Base-by-base conservation (phyloP, 2,113 vertebrate species). In the Crotalus helleri region DNA sequence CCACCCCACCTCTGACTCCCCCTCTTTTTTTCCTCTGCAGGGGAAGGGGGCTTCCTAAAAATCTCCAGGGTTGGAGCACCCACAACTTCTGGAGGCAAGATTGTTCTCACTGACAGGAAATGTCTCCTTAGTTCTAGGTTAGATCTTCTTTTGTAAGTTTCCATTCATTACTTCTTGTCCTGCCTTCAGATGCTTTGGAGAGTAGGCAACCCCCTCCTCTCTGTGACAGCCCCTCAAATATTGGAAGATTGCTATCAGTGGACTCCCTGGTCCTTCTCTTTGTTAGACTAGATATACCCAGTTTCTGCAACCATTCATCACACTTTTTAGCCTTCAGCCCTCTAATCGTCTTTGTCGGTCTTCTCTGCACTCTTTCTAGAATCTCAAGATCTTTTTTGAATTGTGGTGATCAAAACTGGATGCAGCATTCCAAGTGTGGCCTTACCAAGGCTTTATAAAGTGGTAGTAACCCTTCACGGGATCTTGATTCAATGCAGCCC, bases 21-120 rank as follows among this genome's bases (percentile, higher is more conserved):
- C 11, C 55, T 81, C 19, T 0, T 0, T 0, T 0, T 15, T 11
- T 11, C 39, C 17, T 29, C 53, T 55, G 53, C 54, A 11, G 69
- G 17, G 44, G 53, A 39, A 26, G 33, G 2, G 15, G 13, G 7
- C 3, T 21, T 26, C 23, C 10, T 59, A 26, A 59, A 59, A 59
- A 59, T 9, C 58, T 59, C 58, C 58, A 9, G 58, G 23, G 58
- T 21, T 59, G 58, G 23, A 24, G 58, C 26, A n/a, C 61, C 26
- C 61, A 69, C 61, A n/a, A n/a, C 29, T 15, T 69, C 29, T n/a
- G 61, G 61, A 69, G 61, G 11, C 26, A 5, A n/a, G 29, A n/a
- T 69, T n/a, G 61, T n/a, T n/a, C 12, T 69, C 29, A 13, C 11
- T n/a, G 29, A 69, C 61, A 64, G 61, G 61, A 64, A 5, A n/a